Base-by-base conservation (phyloP, 2,113 vertebrate genomes). In the Paratilapia polleni region DNA sequence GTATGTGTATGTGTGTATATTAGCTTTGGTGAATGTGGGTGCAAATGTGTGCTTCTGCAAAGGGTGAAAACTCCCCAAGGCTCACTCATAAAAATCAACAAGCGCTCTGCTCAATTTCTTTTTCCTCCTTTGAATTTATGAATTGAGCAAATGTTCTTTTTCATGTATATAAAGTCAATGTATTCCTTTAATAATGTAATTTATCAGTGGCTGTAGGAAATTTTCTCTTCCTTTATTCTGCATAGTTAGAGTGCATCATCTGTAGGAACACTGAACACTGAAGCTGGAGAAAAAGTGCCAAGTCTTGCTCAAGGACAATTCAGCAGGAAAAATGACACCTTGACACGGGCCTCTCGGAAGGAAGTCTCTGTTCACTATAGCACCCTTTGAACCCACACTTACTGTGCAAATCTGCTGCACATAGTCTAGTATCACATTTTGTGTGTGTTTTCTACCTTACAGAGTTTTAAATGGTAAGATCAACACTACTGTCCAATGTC, bases 11-110 rank as follows among this genome's bases (percentile, higher is more conserved):
- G 62, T 31, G 10, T 81, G 52, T 22, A 57, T 14, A 61, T 82
- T 41, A 6, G 77, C 12, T 36, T 49, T 24, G 57, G 57, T 74
- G 38, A 81, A 19, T 52, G 59, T 62, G 57, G 14, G 70, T 75
- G 24, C 8, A 73, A 73, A 80, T 78, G 58, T 54, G 31, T 88
- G 31, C 87, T 63, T 68, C 63, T 81, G 62, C 26, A 87, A 79
- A 80, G 56, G 49, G 10, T 75, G 79, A 84, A 86, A 64, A 47
- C 20, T 81, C 41, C 84, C 31, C 17, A 56, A 68, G 77, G 61
- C 57, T n/a, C 17, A 22, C 73, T 78, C 34, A 20, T 77, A 79
- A 84, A 84, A 90, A 81, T 81, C 85, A 88, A 91, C 85, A 88
- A 77, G 90, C 89, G 78, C 60, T 73, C 2, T 83, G 54, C 58